Evolutionary conservation across 2,113 vertebrate genomes (phyloP).

Genomic region (Oryzias curvinotus): DNA sequence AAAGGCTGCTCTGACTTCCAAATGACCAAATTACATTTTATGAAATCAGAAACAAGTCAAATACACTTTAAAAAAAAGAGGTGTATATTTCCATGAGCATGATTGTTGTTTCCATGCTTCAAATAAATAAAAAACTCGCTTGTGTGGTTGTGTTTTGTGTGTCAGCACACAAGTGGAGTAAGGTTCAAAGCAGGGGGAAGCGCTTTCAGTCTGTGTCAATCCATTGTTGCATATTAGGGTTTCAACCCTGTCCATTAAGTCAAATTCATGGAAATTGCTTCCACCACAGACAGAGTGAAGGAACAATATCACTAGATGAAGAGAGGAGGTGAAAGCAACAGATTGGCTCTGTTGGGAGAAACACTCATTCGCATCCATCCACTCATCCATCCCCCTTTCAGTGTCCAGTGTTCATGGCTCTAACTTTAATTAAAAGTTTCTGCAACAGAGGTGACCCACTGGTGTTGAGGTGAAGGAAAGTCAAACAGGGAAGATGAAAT

Average conservation of each 20-base stretch:
- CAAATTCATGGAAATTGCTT: conserved; percentile 70
- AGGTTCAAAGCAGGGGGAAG: conserved; percentile 24
- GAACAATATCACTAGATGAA: conserved; percentile 29
- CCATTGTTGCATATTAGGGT: conserved; percentile 71
- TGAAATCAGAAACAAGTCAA: no score
- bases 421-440: conserved; percentile 71
- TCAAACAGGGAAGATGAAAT: conserved; percentile 38
- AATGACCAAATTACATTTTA: no score
- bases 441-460: conserved; percentile 47
- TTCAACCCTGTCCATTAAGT: conserved; percentile 74
- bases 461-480: conserved; percentile 40
- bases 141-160: conserved; percentile 11
- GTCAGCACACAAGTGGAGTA: conserved; percentile 23
- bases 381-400: conserved; percentile 12
- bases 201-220: conserved; percentile 51
- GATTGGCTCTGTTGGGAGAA: conserved; percentile 19
- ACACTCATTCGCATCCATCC: conserved; percentile 23
- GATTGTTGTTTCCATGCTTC: background rate
- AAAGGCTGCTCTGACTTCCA: no score
- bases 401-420: conserved; percentile 35
- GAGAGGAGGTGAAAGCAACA: conserved; percentile 19
- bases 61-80: no score
- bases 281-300: background rate
- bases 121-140: conserved; percentile 6
- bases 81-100: background rate